Evolutionary conservation across 37 sponge, comb jelly and placozoan species (phyloP).

Genomic region (Agelas oroides): DNA sequence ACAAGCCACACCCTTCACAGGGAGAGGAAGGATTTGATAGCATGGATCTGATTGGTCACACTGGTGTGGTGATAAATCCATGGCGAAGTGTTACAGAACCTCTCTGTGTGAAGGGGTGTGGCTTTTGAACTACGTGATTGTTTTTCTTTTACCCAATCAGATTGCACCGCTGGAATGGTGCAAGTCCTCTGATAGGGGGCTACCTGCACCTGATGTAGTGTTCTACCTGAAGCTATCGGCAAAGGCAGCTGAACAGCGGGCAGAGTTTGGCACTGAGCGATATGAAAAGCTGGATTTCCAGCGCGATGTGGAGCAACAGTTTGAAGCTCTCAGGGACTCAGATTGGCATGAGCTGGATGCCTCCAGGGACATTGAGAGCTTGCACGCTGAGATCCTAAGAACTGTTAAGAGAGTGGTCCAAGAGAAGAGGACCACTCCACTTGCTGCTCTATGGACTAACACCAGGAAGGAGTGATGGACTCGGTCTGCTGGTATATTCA

Average conservation of each 20-base stretch:
- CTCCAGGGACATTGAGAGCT: conserved; percentile 43
- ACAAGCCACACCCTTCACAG: too few species aligned
- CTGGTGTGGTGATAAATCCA: too few species aligned
- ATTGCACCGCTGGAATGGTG: conserved; percentile 84
- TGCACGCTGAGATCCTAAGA: conserved; percentile 60
- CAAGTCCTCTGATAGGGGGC: conserved; percentile 78
- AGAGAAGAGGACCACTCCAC: neutral
- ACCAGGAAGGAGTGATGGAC: too few species aligned
- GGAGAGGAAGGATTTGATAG: too few species aligned
- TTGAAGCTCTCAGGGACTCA: conserved; percentile 41
- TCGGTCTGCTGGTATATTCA: too few species aligned
- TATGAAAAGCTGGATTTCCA: conserved; percentile 84
- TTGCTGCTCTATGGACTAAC: conserved; percentile 55
- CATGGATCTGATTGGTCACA: neutral
- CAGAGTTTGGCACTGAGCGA: conserved; percentile 81
- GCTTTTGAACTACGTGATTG: too few species aligned
- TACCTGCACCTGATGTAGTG: conserved; percentile 84
- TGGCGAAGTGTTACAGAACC: too few species aligned
- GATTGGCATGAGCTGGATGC: conserved; percentile 80
- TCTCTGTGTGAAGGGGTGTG: too few species aligned
- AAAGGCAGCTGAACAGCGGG: conserved; percentile 62
- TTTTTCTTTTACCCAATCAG: too few species aligned
- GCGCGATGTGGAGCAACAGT: conserved; percentile 48
- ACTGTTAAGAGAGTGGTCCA: conserved; percentile 23
- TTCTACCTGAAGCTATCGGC: conserved; percentile 73